Base-by-base conservation (phyloP, 2,113 vertebrate genomes). In the Ophiodon elongatus region DNA sequence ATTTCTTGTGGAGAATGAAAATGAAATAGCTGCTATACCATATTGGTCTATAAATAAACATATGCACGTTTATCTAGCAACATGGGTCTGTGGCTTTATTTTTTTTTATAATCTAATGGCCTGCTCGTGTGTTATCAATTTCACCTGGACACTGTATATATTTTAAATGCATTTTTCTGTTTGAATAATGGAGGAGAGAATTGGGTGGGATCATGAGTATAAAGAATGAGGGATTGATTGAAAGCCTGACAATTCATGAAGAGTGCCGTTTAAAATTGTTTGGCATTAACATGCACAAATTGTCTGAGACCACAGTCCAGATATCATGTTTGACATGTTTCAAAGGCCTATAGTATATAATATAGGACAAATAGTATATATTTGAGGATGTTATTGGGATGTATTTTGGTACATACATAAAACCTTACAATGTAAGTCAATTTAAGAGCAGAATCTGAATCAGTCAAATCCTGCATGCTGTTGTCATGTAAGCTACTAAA, bases 221-320 rank as follows among this genome's bases (percentile, higher is more conserved):
- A 21, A 13, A 56, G 3, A 17, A 63, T 37, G 50, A 43, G 17
- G 7, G 50, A 66, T 41, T 57, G 65, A 83, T 37, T 65, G 8
- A 47, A 47, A n/a, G 27, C 35, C 21, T 82, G 45, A 35, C 33
- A 52, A 69, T 62, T 75, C n/a, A 62, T 15, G 27, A 59, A 2
- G 17, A 75, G 8, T 35, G 19, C 23, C 14, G 50, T 60, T 56
- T 2, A 50, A 33, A 41, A 47, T 17, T 64, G 66, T 14, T 23
- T 0, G 1, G 15, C 65, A 27, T 76, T 29, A 72, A 27, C 25
- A 59, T 31, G 31, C 19, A 63, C 6, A 59, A 45, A 33, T 47
- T 59, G 11, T 45, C 23, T 45, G 14, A 37, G 50, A 66, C 21
- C 27, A 33, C 14, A 65, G n/a, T n/a, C n/a, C 14, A 62, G 29